Evolutionary conservation across 2,113 vertebrate genomes (phyloP), one percentile per base, ranked within the genome.

Genomic region (Eudyptes chrysolophus): DNA sequence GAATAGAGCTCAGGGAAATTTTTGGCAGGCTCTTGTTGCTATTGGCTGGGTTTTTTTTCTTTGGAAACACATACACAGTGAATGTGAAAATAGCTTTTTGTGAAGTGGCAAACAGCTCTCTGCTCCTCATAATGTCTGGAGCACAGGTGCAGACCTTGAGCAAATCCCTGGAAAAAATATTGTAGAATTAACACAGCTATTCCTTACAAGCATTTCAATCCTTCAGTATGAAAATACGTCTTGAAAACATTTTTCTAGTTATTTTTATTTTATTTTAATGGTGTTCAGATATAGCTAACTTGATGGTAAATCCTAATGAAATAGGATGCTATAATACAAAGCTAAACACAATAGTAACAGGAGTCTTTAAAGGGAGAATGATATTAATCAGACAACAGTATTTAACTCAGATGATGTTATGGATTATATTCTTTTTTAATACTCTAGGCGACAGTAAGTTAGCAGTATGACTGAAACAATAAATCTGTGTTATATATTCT

Each of bases 21-120:
- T 98, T 98, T 98, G 97, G 97, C 98, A 98, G 97, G 95, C 96
- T 98, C 97, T 97, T 98, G 97, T 98, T 98, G 98, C 98, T 98
- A 94, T 98, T 98, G 97, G 92, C 84, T 70, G 75, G 2, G 5
- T 14, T 90, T 86, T 61, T 60, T 19, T 84, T 27, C 92, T 96
- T 92, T 86, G 96, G 97, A 97, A 97, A 97, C 83, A 96, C 97
- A 97, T 96, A 97, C 96, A 97, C 94, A 97, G 68, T 96, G 97
- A 97, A 98, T 98, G 89, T 96, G 95, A 98, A 98, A 98, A 97
- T 97, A 98, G 98, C 95, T 97, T 98, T 98, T 97, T 97, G 81
- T 97, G 89, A 94, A 94, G 90, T 76, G 92, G 92, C 95, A 98
- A 98, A 97, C 94, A 97, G 87, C 84, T 84, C 74, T 82, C 69